phyloP scores from a whole-genome alignment of 2,888 invertebrate species.

The Alcis repandata region DNA sequence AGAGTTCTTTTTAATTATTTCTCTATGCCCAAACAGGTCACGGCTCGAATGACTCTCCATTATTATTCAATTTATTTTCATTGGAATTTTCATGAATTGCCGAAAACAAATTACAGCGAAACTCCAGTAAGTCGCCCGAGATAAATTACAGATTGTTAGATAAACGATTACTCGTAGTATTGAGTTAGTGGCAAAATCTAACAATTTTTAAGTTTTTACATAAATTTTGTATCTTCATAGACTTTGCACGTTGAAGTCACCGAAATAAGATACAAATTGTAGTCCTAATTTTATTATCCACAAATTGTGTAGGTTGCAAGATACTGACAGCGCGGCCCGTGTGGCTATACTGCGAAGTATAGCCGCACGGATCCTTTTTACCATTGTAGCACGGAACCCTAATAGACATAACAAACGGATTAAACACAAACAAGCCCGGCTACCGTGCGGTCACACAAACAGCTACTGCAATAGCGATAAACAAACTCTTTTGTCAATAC shows the following conservation, averaged over 20 bases:
- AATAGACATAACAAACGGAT: slow-evolving; percentile 77
- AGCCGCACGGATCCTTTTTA: too few species aligned
- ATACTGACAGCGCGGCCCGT: too few species aligned
- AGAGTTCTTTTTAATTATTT: slow-evolving; percentile 82
- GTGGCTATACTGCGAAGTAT: too few species aligned
- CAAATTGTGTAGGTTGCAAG: too few species aligned
- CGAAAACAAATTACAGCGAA: slow-evolving; percentile 20
- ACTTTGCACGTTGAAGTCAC: too few species aligned
- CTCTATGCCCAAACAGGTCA: slow-evolving; percentile 64
- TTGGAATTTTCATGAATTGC: slow-evolving; percentile 49
- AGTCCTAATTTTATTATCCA: slow-evolving; percentile 36
- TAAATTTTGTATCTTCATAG: neutral
- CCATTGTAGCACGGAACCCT: too few species aligned
- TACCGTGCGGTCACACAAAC: slow-evolving; percentile 76
- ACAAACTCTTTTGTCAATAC: slow-evolving; percentile 76
- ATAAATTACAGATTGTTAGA: slow-evolving; percentile 3
- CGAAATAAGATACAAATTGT: neutral
- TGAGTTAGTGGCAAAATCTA: neutral
- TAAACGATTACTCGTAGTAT: neutral
- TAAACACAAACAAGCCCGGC: slow-evolving; percentile 81
- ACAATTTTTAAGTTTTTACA: neutral
- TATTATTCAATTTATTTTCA: slow-evolving; percentile 41
- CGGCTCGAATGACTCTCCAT: slow-evolving; percentile 62
- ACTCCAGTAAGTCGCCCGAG: slow-evolving; percentile 14
- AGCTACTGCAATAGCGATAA: slow-evolving; percentile 77